A percentile compares a stretch with the other conserved stretches of the same genome.
phyloP scores from a whole-genome alignment of 92 coral and sea anemone genomes.

The Palythoa caribaeorum region DNA sequence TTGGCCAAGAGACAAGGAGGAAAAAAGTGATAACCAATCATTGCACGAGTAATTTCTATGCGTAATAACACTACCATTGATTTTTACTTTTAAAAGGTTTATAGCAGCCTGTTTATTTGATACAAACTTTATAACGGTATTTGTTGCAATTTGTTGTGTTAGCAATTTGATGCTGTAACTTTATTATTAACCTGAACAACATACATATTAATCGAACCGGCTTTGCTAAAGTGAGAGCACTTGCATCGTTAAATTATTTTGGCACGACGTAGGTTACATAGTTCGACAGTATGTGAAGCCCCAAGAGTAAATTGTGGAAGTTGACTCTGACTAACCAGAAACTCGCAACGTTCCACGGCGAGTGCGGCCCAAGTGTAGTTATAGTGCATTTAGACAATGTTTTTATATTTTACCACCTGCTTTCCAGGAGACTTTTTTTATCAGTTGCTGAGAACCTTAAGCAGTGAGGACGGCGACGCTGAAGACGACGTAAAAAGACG shows the following conservation, averaged over 20 bases:
- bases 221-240: background rate
- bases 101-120: background rate
- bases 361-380: no score
- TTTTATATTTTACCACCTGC: no score
- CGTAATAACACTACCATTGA: background rate
- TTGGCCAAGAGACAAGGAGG: slow-evolving; percentile 69
- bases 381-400: background rate
- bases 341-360: background rate
- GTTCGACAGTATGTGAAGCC: background rate
- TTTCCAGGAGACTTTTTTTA: no score
- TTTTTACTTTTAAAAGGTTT: background rate
- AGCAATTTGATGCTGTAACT: background rate
- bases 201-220: background rate
- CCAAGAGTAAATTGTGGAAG: background rate
- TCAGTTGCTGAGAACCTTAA: no score
- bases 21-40: slow-evolving; percentile 11
- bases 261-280: background rate
- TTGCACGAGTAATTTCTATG: background rate
- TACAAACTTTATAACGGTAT: background rate
- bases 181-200: background rate
- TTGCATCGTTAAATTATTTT: background rate
- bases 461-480: no score
- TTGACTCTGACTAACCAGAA: background rate
- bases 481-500: no score
- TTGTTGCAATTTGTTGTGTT: background rate